Percentiles rank a stretch among this genome's conserved stretches.
Evolutionary conservation across 2,113 vertebrate genomes (phyloP).

Genomic region (Opisthocomus hoazin): DNA sequence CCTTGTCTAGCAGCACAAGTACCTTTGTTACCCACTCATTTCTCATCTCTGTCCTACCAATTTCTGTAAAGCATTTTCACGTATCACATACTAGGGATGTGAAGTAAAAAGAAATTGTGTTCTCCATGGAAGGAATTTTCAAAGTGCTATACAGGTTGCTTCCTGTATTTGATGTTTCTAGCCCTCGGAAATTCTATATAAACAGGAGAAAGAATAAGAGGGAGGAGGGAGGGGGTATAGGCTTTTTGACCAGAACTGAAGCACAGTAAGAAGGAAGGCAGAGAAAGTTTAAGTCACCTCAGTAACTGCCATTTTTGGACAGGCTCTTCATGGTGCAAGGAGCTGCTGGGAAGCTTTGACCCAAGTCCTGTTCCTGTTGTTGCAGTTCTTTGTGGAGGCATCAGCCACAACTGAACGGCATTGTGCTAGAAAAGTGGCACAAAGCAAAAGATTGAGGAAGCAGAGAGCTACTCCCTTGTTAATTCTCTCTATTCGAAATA

Average conservation of each 20-base stretch:
- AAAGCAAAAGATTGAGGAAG: neutral
- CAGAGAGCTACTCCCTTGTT: neutral
- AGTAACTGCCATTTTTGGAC: neutral
- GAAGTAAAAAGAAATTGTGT: neutral
- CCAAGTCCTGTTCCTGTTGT: neutral
- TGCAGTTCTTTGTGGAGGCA: no score
- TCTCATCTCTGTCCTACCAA: slow-evolving; percentile 18
- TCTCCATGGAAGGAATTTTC: neutral
- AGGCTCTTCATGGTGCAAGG: neutral
- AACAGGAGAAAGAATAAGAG: neutral
- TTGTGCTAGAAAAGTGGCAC: neutral
- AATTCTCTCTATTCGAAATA: neutral
- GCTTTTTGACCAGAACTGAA: neutral
- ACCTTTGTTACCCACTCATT: neutral
- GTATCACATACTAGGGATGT: neutral
- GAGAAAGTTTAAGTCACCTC: neutral
- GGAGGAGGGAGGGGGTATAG: no score
- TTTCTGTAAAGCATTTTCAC: slow-evolving; percentile 1
- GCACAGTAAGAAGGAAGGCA: neutral
- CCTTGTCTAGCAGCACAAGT: neutral
- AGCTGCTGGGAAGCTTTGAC: neutral
- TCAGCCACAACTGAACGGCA: neutral
- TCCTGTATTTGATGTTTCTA: neutral
- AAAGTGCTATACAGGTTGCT: neutral
- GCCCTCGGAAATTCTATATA: neutral